Conservation (phyloP, 2,797 vertebrate species). For the Adrianichthys oophorus region DNA sequence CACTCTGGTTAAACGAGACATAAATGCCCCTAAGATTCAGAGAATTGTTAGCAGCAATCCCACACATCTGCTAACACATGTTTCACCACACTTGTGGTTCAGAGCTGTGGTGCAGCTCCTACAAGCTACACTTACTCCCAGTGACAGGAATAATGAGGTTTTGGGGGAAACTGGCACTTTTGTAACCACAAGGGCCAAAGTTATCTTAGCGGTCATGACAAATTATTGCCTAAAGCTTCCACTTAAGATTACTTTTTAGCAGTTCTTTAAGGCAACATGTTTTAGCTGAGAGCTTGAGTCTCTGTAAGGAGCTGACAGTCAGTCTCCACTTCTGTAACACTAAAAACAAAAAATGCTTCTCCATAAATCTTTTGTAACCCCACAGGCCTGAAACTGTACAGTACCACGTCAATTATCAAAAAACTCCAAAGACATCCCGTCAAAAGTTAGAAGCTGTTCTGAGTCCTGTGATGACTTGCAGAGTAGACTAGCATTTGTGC, state of each 20-base stretch:
- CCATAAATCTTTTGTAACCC: neutral
- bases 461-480: too few species aligned
- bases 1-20: constrained; percentile 37
- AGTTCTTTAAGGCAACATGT: neutral
- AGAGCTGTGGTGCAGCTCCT: neutral
- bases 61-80: constrained; percentile 43
- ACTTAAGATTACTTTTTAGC: constrained; percentile 2
- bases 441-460: too few species aligned
- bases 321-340: too few species aligned
- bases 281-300: neutral
- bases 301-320: neutral
- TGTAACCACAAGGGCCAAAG: constrained; percentile 38
- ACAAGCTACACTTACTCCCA: neutral
- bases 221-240: constrained; percentile 30
- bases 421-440: too few species aligned
- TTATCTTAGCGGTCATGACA: constrained; percentile 21
- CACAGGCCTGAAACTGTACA: neutral
- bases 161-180: constrained; percentile 16
- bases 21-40: constrained; percentile 23
- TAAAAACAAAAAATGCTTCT: neutral
- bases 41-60: constrained; percentile 24
- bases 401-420: neutral
- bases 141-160: constrained; percentile 20
- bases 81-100: constrained; percentile 9
- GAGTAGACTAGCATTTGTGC: too few species aligned